These are phyloP conservation scores for Oscheius sp. DNA, from an alignment of 2,888 invertebrate species.

Conservation along the genomic window DNA sequence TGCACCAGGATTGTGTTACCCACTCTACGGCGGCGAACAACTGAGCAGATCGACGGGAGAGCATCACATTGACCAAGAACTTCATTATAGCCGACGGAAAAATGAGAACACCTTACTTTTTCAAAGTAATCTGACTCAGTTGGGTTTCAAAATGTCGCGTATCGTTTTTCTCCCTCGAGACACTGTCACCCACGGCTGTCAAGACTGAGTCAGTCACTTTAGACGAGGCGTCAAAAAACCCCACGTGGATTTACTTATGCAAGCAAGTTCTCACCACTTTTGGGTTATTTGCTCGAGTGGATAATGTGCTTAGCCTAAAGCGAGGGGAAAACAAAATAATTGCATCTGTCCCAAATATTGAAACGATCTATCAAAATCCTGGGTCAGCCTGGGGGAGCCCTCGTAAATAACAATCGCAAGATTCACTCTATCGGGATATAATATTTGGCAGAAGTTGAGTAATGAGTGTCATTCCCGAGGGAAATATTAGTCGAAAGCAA, in stretches of 20 bases:
- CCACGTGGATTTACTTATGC: neutral
- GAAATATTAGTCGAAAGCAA: neutral
- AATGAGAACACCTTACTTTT: too few species aligned
- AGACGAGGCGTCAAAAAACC: neutral
- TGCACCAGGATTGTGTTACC: conserved; percentile 19
- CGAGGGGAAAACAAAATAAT: too few species aligned
- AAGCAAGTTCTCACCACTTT: too few species aligned
- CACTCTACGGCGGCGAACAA: conserved; percentile 10
- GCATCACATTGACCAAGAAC: neutral
- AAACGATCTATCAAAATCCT: too few species aligned
- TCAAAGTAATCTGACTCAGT: neutral
- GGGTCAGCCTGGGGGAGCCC: too few species aligned
- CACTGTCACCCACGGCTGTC: conserved; percentile 15
- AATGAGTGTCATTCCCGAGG: neutral
- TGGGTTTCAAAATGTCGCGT: neutral
- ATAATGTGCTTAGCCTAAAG: too few species aligned
- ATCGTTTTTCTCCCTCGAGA: neutral
- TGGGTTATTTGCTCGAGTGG: too few species aligned
- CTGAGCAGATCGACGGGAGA: conserved; percentile 1
- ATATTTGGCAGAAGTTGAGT: neutral
- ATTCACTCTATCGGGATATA: too few species aligned
- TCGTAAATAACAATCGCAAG: too few species aligned
- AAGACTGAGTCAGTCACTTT: neutral
- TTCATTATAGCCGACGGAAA: neutral
- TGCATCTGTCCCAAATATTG: too few species aligned